These are phyloP conservation scores for Gymnosoma rotundatum DNA, from an alignment of 2,888 invertebrate species.

Conservation along the genomic window DNA sequence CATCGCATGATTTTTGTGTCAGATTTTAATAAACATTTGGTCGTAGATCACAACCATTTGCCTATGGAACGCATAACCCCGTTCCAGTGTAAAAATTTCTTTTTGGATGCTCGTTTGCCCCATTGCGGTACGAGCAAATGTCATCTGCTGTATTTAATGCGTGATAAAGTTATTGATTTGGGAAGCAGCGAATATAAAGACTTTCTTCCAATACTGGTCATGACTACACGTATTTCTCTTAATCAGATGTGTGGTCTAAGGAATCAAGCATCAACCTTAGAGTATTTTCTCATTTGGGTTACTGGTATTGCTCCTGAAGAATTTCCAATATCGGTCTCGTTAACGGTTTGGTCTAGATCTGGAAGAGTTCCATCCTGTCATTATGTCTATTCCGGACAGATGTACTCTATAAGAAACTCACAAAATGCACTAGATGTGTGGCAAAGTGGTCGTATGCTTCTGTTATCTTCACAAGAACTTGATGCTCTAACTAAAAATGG, in stretches of 20 bases:
- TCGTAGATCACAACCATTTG: conserved; percentile 75
- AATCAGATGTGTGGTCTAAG: conserved; percentile 67
- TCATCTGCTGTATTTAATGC: conserved; percentile 76
- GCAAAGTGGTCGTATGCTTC: conserved; percentile 73
- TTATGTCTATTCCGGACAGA: conserved; percentile 75
- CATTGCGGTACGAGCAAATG: conserved; percentile 74
- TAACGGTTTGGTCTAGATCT: conserved; percentile 75
- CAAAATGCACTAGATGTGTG: conserved; percentile 73
- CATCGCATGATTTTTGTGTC: conserved; percentile 75
- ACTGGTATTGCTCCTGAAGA: conserved; percentile 75
- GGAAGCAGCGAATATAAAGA: conserved; percentile 74
- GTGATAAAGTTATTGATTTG: conserved; percentile 75
- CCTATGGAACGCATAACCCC: conserved; percentile 77
- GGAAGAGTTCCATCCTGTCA: conserved; percentile 71
- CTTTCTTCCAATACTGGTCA: conserved; percentile 77
- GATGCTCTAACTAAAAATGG: conserved; percentile 74
- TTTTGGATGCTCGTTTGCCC: conserved; percentile 75
- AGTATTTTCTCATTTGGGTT: conserved; percentile 77
- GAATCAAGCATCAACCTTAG: conserved; percentile 21
- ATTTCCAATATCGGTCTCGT: conserved; percentile 73
- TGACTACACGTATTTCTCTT: conserved; percentile 75
- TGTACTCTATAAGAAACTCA: conserved; percentile 76
- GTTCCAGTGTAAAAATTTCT: conserved; percentile 76
- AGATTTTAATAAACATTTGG: conserved; percentile 77
- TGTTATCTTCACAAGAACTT: conserved; percentile 74